Percentiles rank a stretch among this genome's conserved stretches.
Conservation (phyloP, 2,113 vertebrate genomes). For the Pitta sordida region DNA sequence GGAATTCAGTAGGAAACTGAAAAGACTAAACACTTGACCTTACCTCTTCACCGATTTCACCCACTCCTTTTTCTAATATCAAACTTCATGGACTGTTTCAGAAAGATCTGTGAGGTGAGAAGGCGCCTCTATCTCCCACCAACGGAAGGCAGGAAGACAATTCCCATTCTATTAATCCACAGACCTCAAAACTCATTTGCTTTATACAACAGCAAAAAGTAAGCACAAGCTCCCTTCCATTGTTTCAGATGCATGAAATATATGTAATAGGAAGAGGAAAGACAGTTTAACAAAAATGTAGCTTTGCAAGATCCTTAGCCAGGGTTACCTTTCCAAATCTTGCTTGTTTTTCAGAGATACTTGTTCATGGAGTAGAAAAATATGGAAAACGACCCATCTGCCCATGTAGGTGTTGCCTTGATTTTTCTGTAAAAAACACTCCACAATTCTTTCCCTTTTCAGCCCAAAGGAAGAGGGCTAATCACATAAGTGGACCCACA, state of each 20-base stretch:
- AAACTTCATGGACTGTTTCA: not conserved
- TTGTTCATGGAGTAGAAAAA: not conserved
- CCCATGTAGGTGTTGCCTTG: not conserved
- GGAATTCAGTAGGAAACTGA: not conserved
- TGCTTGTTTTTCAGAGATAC: not conserved
- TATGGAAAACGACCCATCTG: not conserved
- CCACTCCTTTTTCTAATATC: not conserved
- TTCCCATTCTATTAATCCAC: not conserved
- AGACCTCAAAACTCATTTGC: not conserved
- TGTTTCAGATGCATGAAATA: not conserved
- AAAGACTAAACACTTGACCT: not conserved
- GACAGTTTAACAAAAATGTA: not conserved
- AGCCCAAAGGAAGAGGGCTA: not conserved
- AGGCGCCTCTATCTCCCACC: not conserved
- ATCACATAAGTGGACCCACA: not conserved
- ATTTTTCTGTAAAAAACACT: not conserved
- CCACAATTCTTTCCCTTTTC: not conserved
- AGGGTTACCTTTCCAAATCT: not conserved
- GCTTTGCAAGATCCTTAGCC: not conserved
- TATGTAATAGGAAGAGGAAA: not conserved
- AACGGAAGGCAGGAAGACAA: not conserved
- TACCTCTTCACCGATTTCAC: not conserved
- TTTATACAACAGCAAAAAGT: not conserved
- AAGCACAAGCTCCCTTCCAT: not conserved
- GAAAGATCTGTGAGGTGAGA: not conserved